Evolutionary conservation across 2,888 invertebrate species (phyloP), one percentile per base, ranked within the genome.

Genomic region (Sisyra terminalis): DNA sequence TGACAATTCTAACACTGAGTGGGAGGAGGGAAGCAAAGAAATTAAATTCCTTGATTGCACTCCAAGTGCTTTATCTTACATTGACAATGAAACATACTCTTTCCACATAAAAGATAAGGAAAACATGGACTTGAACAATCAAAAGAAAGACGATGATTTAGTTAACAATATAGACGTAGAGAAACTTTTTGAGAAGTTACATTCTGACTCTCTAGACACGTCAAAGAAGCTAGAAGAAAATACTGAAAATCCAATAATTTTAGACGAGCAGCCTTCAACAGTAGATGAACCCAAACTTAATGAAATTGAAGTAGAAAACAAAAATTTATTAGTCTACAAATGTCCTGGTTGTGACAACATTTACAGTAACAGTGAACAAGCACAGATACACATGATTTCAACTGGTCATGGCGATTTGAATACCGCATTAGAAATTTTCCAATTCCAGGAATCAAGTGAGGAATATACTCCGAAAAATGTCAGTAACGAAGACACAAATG

Each of bases 1-100:
- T 11, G 44, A 45, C 36, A 52, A 52, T 10, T 60, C 59, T 24
- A 44, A 44, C 14, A 34, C 47, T 11, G 48, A 49, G 29, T 42
- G 45, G 11, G 50, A 49, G 42, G 24, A 24, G 7, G 7, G 24
- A 7, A 24, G 7, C 7, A 24, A 24, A 24, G 58, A 59, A 43
- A 65, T 65, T 39, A 57, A 63, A 38, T 65, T 65, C 54, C 62
- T 61, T 46, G 61, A 63, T 31, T 65, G 65, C 50, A 61, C 59
- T 49, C 56, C 60, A 42, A 65, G 65, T 50, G 63, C 64, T 39
- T 47, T 65, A 46, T 64, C 65, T 2, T 65, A 65, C 48, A 58
- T 65, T 13, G 63, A 63, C 48, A 61, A 65, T 52, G 57, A 55
- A 13, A 61, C 61, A 44, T 65, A 63, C 46, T 60, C 60, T 46